Evolutionary conservation across 37 sponge, comb jelly and placozoan species (phyloP), one percentile per base, ranked within the genome.

Genomic region (Geodia barretti): DNA sequence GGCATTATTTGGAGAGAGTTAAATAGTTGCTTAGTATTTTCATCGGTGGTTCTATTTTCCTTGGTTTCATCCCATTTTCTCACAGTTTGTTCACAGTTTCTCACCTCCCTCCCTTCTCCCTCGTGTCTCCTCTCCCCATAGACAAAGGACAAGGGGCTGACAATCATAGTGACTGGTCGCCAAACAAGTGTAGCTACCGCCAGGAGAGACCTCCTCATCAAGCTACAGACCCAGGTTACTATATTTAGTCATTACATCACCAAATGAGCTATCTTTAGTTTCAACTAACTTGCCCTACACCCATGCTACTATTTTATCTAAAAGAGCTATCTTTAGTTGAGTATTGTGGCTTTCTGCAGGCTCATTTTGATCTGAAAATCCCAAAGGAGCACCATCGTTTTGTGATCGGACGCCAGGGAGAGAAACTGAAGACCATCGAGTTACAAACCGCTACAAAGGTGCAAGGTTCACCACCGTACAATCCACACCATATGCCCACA

Each of bases 91-190:
- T n/a, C n/a, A n/a, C n/a, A n/a, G n/a, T n/a, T n/a, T n/a, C n/a
- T n/a, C n/a, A n/a, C n/a, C n/a, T n/a, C n/a, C n/a, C n/a, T n/a
- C 54, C 54, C 54, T 47, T 47, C n/a, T n/a, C n/a, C n/a, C n/a
- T n/a, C n/a, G n/a, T n/a, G n/a, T n/a, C n/a, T n/a, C n/a, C n/a
- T 47, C 54, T 47, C 54, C 54, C 54, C 54, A 47, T 14, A 47
- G 54, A 47, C 84, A 20, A 90, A 91, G 34, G 97, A 97, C 62
- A 86, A 79, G 39, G 88, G 87, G 41, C 84, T 97, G 43, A 81
- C 94, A 38, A 88, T 97, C 70, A 88, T 97, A 89, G 91, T 97
- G 19, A 85, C 97, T n/a, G 97, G 97, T 28, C 81, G 83, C 25
- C 81, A 84, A 3, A 84, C 84, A 11, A 25, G 36, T 39, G 97